Evolutionary conservation across 2,888 invertebrate species (phyloP).

Genomic region (Drosophila tripunctata): DNA sequence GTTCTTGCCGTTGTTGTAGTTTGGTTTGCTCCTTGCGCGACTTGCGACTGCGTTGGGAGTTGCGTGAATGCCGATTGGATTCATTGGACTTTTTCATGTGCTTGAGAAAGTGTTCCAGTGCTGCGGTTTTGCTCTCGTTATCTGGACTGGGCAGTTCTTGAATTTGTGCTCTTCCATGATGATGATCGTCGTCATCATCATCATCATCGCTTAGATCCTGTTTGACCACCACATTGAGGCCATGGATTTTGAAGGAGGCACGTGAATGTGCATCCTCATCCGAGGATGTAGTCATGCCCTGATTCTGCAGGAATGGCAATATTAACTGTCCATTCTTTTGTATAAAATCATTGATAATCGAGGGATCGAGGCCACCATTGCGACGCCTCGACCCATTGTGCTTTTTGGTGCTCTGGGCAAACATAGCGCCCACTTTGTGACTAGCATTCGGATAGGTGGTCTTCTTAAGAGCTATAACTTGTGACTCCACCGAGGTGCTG

Average conservation of each 20-base stretch:
- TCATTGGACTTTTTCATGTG: constrained; percentile 79
- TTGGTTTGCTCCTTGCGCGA: constrained; percentile 57
- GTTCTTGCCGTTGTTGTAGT: constrained; percentile 11
- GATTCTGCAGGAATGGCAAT: constrained; percentile 84
- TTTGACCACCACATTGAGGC: constrained; percentile 83
- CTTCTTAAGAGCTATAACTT: constrained; percentile 85
- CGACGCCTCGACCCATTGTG: constrained; percentile 73
- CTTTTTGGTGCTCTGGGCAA: constrained; percentile 81
- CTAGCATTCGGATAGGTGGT: constrained; percentile 83
- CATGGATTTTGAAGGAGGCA: constrained; percentile 83
- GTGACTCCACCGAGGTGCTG: constrained; percentile 92
- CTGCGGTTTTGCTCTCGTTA: constrained; percentile 68
- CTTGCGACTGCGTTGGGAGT: constrained; percentile 82
- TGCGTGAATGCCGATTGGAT: constrained; percentile 81
- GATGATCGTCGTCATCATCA: constrained; percentile 47
- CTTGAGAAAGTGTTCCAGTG: constrained; percentile 76
- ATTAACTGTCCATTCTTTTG: constrained; percentile 83
- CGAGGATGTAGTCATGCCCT: constrained; percentile 83
- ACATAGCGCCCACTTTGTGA: constrained; percentile 82
- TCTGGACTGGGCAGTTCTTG: constrained; percentile 64
- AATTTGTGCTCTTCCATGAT: constrained; percentile 69
- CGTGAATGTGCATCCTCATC: constrained; percentile 83
- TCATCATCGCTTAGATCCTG: constrained; percentile 79
- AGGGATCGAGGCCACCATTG: constrained; percentile 81
- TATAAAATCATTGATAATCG: constrained; percentile 82